Evolutionary conservation across 2,797 vertebrate species (phyloP).

Genomic region (Notamacropus eugenii): DNA sequence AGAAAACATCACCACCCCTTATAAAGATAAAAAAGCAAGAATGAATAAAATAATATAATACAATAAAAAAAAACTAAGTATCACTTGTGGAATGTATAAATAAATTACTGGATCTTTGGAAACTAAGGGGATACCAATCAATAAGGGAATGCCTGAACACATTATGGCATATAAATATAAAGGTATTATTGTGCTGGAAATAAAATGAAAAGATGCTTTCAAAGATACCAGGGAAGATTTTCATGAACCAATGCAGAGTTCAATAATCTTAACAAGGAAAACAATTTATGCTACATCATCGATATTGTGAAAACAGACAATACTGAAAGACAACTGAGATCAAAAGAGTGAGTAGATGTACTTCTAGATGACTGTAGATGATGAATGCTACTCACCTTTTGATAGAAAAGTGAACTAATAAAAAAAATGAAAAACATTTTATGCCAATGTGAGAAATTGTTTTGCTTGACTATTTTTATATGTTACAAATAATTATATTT

Average conservation of each 20-base stretch:
- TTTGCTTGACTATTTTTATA: too few relatives aligned
- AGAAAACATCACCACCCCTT: neutral
- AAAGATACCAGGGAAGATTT: neutral
- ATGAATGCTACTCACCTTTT: too few relatives aligned
- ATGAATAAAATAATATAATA: neutral
- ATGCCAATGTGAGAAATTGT: too few relatives aligned
- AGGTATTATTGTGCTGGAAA: neutral
- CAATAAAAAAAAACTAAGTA: neutral
- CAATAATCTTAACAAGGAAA: neutral
- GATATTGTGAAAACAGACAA: neutral
- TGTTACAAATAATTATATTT: neutral
- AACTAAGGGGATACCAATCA: neutral
- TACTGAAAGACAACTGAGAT: too few relatives aligned
- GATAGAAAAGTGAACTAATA: too few relatives aligned
- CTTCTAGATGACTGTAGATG: too few relatives aligned
- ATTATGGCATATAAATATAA: neutral
- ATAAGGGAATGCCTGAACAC: neutral
- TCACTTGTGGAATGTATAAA: neutral
- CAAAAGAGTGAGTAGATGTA: too few relatives aligned
- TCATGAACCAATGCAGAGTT: neutral
- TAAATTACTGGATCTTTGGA: neutral
- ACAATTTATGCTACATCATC: neutral
- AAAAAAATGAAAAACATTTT: too few relatives aligned
- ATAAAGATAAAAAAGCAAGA: slow-evolving; percentile 28
- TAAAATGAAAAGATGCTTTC: neutral